Evolutionary conservation across 2,797 vertebrate species (phyloP).

Genomic region (Tachyglossus aculeatus): DNA sequence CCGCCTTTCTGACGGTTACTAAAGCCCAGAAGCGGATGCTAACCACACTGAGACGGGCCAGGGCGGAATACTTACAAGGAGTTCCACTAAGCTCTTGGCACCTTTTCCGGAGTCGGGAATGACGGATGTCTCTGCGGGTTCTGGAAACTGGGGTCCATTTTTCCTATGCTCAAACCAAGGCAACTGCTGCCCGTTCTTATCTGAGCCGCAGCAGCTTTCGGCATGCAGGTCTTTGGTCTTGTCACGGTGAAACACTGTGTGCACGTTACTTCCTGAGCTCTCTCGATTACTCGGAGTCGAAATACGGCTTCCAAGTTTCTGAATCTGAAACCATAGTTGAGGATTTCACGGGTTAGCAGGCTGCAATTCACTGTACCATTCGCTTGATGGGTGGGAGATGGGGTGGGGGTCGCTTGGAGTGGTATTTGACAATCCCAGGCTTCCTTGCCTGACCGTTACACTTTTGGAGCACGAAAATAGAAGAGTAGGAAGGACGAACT

Average conservation of each 20-base stretch:
- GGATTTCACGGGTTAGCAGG: slow-evolving; percentile 11
- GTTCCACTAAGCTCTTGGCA: slow-evolving; percentile 87
- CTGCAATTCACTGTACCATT: background rate
- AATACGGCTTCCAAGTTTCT: slow-evolving; percentile 76
- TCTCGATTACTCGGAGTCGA: slow-evolving; percentile 75
- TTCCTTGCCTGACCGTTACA: no score
- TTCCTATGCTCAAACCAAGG: slow-evolving; percentile 84
- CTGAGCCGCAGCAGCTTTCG: slow-evolving; percentile 78
- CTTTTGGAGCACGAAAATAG: no score
- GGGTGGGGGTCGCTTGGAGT: no score
- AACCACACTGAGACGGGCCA: no score
- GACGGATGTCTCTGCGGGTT: slow-evolving; percentile 72
- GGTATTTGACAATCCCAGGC: no score
- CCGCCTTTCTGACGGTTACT: no score
- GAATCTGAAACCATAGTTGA: slow-evolving; percentile 72
- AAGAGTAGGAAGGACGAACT: no score
- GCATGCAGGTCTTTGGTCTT: slow-evolving; percentile 86
- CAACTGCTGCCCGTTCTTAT: slow-evolving; percentile 78
- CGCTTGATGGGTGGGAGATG: no score
- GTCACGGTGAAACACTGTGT: slow-evolving; percentile 77
- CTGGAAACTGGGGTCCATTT: slow-evolving; percentile 71
- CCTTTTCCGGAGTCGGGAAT: slow-evolving; percentile 76
- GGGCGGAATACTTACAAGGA: slow-evolving; percentile 84
- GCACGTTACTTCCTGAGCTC: slow-evolving; percentile 71
- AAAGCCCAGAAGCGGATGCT: no score